Percentiles rank a stretch among this genome's conserved stretches.
phyloP scores from a whole-genome alignment of 1,140 invertebrate species.

The Drosophila insularis region DNA sequence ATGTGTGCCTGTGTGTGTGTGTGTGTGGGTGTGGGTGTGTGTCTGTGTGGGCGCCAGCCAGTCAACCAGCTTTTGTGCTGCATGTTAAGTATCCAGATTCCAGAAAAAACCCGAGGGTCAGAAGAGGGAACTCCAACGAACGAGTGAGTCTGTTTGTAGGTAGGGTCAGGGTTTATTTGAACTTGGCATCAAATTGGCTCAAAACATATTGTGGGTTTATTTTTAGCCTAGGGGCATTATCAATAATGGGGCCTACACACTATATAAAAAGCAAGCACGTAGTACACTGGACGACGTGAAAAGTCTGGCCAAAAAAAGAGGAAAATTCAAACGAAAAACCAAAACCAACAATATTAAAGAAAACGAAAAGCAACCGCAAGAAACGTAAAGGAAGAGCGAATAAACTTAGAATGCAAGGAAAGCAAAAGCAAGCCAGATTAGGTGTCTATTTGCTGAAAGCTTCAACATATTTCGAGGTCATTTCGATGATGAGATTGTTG shows the following conservation, averaged over 20 bases:
- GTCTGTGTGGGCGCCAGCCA: constrained; percentile 48
- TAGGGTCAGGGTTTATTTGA: constrained; percentile 43
- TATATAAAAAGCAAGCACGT: constrained; percentile 11
- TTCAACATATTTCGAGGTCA: constrained; percentile 7
- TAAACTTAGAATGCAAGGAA: constrained; percentile 5
- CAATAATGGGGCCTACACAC: constrained; percentile 23
- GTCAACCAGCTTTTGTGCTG: constrained; percentile 33
- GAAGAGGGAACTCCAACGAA: background rate
- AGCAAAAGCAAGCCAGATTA: background rate
- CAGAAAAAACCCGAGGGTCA: constrained; percentile 4
- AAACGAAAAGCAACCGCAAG: background rate
- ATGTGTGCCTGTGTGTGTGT: background rate
- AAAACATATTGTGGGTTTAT: constrained; percentile 52
- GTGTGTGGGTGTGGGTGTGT: constrained; percentile 43
- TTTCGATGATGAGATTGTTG: constrained; percentile 8
- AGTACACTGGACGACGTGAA: background rate
- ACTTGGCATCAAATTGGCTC: constrained; percentile 54
- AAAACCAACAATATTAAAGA: background rate
- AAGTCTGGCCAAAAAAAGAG: background rate
- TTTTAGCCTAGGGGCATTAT: constrained; percentile 51
- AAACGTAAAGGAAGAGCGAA: background rate
- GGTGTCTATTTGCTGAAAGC: constrained; percentile 2
- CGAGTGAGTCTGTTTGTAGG: constrained; percentile 14
- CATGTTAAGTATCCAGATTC: constrained; percentile 44
- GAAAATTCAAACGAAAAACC: background rate